Conservation (phyloP, 2,888 invertebrate genomes). For the Hypolimnas misippus region DNA sequence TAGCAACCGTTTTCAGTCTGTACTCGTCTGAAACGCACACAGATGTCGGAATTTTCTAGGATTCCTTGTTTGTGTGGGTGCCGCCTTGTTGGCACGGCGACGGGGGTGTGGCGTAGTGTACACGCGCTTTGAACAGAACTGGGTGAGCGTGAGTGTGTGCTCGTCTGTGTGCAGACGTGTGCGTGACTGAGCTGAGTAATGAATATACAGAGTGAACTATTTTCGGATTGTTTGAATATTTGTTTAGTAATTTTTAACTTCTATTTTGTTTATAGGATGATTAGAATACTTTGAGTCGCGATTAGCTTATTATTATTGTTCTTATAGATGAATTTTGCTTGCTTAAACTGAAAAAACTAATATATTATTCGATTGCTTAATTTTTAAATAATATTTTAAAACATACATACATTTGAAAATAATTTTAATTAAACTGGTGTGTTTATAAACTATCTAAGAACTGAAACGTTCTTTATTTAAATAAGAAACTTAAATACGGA, state of each 20-base stretch:
- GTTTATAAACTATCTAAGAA: too few relatives aligned
- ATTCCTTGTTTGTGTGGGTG: conserved; percentile 59
- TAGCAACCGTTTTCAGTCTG: conserved; percentile 37
- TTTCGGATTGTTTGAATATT: conserved; percentile 16
- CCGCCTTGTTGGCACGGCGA: conserved; percentile 64
- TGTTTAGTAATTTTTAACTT: not conserved
- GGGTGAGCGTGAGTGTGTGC: conserved; percentile 50
- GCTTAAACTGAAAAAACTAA: too few relatives aligned
- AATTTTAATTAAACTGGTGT: too few relatives aligned
- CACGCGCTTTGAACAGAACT: conserved; percentile 52
- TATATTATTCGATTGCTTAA: too few relatives aligned
- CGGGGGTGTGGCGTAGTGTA: conserved; percentile 71
- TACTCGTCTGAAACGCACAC: conserved; percentile 57
- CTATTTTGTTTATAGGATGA: not conserved
- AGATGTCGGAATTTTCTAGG: conserved; percentile 53
- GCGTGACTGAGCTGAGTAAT: conserved; percentile 48
- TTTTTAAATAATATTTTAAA: too few relatives aligned
- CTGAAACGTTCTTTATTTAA: too few relatives aligned
- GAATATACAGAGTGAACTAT: conserved; percentile 41
- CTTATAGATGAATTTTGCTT: too few relatives aligned
- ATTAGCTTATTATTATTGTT: too few relatives aligned
- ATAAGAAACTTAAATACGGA: too few relatives aligned
- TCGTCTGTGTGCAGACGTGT: conserved; percentile 51
- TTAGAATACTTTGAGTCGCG: not conserved
- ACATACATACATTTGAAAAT: too few relatives aligned